Percentiles rank a stretch among this genome's conserved stretches.
These are phyloP conservation scores for Notiomystis cincta DNA, from an alignment of 2,113 vertebrate genomes.

Conservation along the genomic window DNA sequence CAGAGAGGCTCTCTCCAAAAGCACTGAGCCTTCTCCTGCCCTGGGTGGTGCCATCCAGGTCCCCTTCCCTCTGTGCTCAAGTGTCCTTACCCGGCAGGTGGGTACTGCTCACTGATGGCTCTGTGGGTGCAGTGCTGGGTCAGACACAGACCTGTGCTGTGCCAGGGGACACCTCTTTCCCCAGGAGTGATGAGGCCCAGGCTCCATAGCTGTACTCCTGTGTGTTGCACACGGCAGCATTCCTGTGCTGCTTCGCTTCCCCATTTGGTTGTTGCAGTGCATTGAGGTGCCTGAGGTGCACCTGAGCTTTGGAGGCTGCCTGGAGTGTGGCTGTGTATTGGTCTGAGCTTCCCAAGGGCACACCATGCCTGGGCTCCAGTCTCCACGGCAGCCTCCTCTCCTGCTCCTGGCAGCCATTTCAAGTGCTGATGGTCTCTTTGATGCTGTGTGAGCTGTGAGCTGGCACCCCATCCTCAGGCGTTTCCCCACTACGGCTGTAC, in stretches of 20 bases:
- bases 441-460: background rate
- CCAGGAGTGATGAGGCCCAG: background rate
- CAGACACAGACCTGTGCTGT: rapidly evolving
- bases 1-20: background rate
- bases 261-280: background rate
- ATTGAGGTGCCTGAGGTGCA: background rate
- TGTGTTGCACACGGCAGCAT: rapidly evolving
- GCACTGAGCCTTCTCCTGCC: background rate
- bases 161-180: background rate
- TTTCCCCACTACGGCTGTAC: background rate
- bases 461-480: background rate
- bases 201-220: background rate
- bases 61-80: background rate
- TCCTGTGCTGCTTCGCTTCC: background rate
- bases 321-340: background rate
- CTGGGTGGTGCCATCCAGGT: rapidly evolving
- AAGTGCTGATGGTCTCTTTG: background rate
- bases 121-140: rapidly evolving
- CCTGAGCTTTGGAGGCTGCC: too few relatives aligned
- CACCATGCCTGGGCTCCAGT: background rate
- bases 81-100: rapidly evolving
- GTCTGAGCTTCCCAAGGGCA: background rate
- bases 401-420: background rate
- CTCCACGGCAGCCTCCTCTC: background rate
- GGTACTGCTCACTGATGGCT: background rate